Conservation (phyloP, 2,797 vertebrate genomes). For the Poeciliopsis paucimaculata region DNA sequence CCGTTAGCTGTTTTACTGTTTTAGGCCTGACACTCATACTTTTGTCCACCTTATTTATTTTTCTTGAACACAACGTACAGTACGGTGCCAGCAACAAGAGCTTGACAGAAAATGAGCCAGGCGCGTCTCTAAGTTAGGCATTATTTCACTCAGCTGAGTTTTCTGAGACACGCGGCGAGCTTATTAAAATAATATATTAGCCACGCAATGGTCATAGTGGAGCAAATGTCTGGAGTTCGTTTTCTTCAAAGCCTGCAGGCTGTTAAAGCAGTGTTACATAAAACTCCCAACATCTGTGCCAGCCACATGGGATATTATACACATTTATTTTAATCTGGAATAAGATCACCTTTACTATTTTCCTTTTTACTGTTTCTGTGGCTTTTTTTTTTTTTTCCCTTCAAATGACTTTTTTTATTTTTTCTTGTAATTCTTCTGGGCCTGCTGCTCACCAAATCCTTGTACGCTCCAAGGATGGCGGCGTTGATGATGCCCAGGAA, state of each 20-base stretch:
- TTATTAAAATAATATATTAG: background rate
- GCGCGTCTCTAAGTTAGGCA: background rate
- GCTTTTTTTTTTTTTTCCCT: background rate
- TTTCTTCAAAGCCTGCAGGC: background rate
- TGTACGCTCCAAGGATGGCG: constrained; percentile 93
- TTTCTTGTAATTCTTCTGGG: background rate
- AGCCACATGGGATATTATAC: background rate
- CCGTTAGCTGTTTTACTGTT: background rate
- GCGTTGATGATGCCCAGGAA: constrained; percentile 90
- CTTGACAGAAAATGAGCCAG: background rate
- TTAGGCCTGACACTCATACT: background rate
- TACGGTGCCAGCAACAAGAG: background rate
- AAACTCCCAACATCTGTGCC: constrained; percentile 11
- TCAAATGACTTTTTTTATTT: background rate
- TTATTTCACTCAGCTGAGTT: background rate
- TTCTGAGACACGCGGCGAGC: background rate
- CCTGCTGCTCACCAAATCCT: constrained; percentile 81
- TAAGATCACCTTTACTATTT: constrained; percentile 8
- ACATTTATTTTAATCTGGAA: background rate
- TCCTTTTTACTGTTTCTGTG: background rate
- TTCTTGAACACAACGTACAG: background rate
- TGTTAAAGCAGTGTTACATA: constrained; percentile 13
- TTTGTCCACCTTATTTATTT: background rate
- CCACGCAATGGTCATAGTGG: background rate
- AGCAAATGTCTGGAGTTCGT: constrained; percentile 23